Evolutionary conservation across 1,140 invertebrate genomes (phyloP).

Genomic region (Zaprionus nigranus): DNA sequence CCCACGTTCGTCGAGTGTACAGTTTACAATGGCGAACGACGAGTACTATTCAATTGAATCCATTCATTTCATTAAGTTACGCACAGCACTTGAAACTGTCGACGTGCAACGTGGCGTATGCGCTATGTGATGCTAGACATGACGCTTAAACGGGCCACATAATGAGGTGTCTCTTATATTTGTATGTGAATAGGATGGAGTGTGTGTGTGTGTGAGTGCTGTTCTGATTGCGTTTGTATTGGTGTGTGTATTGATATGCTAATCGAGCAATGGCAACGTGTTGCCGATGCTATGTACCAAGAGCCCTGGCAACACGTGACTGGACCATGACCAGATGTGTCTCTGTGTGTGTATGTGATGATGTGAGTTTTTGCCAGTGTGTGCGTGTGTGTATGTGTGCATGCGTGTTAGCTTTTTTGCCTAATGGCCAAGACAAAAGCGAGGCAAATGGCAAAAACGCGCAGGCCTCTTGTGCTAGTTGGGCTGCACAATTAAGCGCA

Average conservation of each 20-base stretch:
- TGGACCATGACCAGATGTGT: not conserved
- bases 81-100: conserved; percentile 63
- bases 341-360: conserved; percentile 21
- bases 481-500: conserved; percentile 76
- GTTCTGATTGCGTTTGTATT: conserved; percentile 35
- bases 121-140: conserved; percentile 57
- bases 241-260: conserved; percentile 78
- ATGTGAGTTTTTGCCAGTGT: not conserved
- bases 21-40: conserved; percentile 3
- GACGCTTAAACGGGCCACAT: conserved; percentile 67
- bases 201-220: conserved; percentile 9
- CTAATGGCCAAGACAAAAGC: conserved; percentile 78
- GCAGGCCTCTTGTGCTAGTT: conserved; percentile 48
- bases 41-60: conserved; percentile 77
- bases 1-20: not conserved
- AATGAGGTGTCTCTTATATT: conserved; percentile 74
- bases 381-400: conserved; percentile 21
- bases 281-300: conserved; percentile 43
- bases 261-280: conserved; percentile 66
- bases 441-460: conserved; percentile 70
- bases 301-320: conserved; percentile 41
- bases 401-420: conserved; percentile 41
- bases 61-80: conserved; percentile 82
- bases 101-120: conserved; percentile 62
- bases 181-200: conserved; percentile 9